Conservation (phyloP, 2,797 vertebrate species). For the Anomalospiza imberbis region DNA sequence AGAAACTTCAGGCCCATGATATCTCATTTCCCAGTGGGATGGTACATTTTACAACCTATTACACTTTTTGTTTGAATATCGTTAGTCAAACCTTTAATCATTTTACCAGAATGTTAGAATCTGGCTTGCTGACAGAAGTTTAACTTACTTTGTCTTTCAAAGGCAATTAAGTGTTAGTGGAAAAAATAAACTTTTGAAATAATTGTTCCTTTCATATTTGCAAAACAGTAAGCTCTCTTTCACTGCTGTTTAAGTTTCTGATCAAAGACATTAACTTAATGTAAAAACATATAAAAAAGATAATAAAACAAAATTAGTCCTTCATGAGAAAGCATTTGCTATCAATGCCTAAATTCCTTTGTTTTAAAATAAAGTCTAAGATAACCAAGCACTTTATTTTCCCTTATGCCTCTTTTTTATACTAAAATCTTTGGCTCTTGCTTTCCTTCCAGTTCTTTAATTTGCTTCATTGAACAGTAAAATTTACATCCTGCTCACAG, state of each 20-base stretch:
- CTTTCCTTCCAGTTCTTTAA: constrained; percentile 40
- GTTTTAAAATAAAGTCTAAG: background rate
- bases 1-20: constrained; percentile 38
- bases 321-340: background rate
- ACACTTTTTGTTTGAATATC: constrained; percentile 62
- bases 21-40: constrained; percentile 48
- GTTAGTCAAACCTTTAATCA: constrained; percentile 68
- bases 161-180: constrained; percentile 44
- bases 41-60: constrained; percentile 65
- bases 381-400: background rate
- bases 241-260: background rate
- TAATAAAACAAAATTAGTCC: background rate
- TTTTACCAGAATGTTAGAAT: constrained; percentile 64
- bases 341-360: background rate
- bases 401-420: background rate
- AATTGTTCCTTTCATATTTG: constrained; percentile 10
- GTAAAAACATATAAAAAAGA: background rate
- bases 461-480: constrained; percentile 13
- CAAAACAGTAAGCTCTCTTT: background rate
- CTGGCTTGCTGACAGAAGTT: constrained; percentile 15
- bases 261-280: background rate
- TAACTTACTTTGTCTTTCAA: constrained; percentile 57
- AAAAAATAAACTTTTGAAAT: constrained; percentile 44
- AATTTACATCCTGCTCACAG: constrained; percentile 29
- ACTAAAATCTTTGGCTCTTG: constrained; percentile 40